A percentile compares a stretch with the other conserved stretches of the same genome.
Evolutionary conservation across 2,113 vertebrate species (phyloP).

Genomic region (Brevimyrus niger): DNA sequence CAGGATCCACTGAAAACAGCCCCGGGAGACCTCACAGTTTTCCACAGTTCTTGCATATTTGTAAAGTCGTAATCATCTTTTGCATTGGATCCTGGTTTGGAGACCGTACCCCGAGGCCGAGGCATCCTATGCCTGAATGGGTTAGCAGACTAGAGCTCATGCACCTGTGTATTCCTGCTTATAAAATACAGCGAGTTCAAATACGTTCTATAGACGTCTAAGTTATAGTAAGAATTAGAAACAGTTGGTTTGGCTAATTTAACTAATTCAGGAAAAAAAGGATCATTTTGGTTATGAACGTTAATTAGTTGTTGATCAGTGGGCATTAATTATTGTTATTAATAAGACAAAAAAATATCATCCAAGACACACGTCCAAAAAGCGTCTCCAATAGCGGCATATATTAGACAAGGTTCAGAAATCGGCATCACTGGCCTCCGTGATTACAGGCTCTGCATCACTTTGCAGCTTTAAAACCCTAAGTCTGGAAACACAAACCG

Average conservation of each 20-base stretch:
- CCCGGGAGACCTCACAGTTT: background rate
- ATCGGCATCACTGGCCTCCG: background rate
- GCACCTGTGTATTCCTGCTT: background rate
- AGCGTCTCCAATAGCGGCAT: background rate
- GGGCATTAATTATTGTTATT: background rate
- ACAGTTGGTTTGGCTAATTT: background rate
- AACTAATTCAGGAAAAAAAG: background rate
- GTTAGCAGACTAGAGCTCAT: background rate
- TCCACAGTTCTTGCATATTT: background rate
- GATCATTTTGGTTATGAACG: background rate
- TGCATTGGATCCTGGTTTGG: background rate
- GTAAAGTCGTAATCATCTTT: background rate
- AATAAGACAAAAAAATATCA: background rate
- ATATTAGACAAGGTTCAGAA: background rate
- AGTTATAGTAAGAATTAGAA: background rate
- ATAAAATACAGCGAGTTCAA: background rate
- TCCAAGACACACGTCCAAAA: background rate
- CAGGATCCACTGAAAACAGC: background rate
- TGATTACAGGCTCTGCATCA: background rate
- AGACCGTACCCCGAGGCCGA: background rate
- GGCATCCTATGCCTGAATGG: background rate
- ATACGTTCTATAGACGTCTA: background rate
- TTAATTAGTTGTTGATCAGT: background rate
- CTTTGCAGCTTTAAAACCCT: background rate
- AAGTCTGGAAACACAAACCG: background rate